Evolutionary conservation across 2,797 vertebrate species (phyloP).

Genomic region (Decapterus maruadsi): DNA sequence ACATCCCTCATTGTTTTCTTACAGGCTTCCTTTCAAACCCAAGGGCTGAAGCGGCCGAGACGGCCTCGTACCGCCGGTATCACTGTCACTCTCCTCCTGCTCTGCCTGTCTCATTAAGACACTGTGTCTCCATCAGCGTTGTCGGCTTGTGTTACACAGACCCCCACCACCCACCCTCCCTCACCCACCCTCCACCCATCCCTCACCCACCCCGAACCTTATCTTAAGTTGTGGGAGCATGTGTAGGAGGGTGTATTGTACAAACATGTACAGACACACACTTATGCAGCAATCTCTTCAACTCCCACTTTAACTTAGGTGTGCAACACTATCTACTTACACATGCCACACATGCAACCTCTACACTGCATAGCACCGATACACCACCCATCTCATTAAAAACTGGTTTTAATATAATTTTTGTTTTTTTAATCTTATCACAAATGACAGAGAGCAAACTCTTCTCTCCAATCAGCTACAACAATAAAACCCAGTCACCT

Average conservation of each 20-base stretch:
- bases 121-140: slow-evolving; percentile 54
- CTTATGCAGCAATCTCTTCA: slow-evolving; percentile 31
- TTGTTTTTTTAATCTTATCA: too few species aligned
- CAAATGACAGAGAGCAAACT: too few species aligned
- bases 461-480: too few species aligned
- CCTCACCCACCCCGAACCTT: slow-evolving; percentile 13
- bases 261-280: slow-evolving; percentile 54
- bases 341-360: not conserved
- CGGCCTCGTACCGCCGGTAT: slow-evolving; percentile 24
- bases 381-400: too few species aligned
- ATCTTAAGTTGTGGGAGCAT: slow-evolving; percentile 39
- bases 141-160: slow-evolving; percentile 46
- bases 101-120: slow-evolving; percentile 48
- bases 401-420: too few species aligned
- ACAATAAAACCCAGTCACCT: too few species aligned
- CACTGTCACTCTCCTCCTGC: slow-evolving; percentile 20
- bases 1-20: slow-evolving; percentile 75
- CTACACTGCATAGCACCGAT: slow-evolving; percentile 10
- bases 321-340: slow-evolving; percentile 25
- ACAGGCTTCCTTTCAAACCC: slow-evolving; percentile 66
- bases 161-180: not conserved
- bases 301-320: slow-evolving; percentile 6
- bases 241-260: slow-evolving; percentile 40
- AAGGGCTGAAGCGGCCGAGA: slow-evolving; percentile 25
- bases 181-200: not conserved